These are phyloP conservation scores for Megaceryle torquata DNA, from an alignment of 2,113 vertebrate genomes.

Conservation along the genomic window DNA sequence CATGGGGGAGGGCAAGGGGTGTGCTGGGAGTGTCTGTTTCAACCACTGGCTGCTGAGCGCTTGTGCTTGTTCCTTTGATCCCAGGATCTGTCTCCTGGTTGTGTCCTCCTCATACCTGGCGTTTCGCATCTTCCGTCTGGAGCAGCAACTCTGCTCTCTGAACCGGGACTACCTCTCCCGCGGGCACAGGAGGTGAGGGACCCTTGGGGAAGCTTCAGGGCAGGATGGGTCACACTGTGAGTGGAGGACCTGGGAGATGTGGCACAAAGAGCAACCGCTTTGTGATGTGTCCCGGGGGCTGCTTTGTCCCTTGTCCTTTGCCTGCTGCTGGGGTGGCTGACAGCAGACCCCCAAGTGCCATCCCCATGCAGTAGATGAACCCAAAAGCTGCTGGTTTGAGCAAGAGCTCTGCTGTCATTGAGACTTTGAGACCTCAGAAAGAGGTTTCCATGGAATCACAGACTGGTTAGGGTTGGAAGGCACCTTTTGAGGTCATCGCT, in stretches of 20 bases:
- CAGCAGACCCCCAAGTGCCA: background rate
- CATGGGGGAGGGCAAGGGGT: accelerated
- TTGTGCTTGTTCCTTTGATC: background rate
- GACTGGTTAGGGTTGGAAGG: background rate
- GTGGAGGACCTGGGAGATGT: too few relatives aligned
- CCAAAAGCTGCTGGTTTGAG: background rate
- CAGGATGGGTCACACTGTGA: accelerated
- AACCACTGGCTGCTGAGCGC: accelerated
- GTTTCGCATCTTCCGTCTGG: conserved; percentile 90
- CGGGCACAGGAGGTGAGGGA: conserved; percentile 68
- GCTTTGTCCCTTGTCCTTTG: background rate
- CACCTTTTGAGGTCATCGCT: background rate
- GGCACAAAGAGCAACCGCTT: background rate
- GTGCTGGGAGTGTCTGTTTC: accelerated
- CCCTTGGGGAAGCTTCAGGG: background rate
- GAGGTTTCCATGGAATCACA: background rate
- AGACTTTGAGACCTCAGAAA: background rate
- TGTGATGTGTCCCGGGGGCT: background rate
- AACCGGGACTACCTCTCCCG: conserved; percentile 57
- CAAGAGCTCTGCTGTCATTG: background rate
- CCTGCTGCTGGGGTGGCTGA: background rate
- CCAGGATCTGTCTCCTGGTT: conserved; percentile 86
- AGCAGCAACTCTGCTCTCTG: conserved; percentile 89
- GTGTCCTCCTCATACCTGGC: conserved; percentile 92
- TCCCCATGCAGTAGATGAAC: accelerated